These are phyloP conservation scores for Ectobius pallidus DNA, from an alignment of 2,888 invertebrate genomes.

Conservation along the genomic window DNA sequence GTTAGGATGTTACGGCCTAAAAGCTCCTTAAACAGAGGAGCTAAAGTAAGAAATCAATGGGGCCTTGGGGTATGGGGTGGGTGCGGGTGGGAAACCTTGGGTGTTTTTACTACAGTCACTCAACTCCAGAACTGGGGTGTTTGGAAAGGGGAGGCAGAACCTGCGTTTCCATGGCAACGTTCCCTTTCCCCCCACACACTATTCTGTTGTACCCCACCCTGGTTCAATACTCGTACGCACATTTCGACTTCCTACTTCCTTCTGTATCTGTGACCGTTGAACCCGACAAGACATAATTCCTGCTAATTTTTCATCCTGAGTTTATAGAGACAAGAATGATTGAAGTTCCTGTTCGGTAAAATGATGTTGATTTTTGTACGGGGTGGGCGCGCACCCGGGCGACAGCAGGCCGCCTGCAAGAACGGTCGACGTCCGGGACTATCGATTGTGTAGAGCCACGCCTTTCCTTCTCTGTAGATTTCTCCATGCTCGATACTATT, in stretches of 20 bases:
- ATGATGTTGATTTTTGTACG: neutral
- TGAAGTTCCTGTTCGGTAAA: neutral
- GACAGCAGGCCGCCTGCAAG: constrained; percentile 13
- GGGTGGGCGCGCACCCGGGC: constrained; percentile 20
- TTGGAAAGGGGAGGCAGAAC: constrained; percentile 11
- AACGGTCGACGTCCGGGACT: constrained; percentile 19
- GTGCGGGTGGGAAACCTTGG: neutral
- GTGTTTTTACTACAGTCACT: constrained; percentile 19
- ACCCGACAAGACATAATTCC: neutral
- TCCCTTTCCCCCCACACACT: constrained; percentile 9
- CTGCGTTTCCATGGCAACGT: constrained; percentile 30
- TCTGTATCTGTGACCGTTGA: neutral
- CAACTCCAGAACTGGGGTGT: neutral
- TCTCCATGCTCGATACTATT: too few species aligned
- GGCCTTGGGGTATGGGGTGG: neutral
- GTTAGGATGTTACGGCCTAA: neutral
- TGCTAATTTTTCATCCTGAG: neutral
- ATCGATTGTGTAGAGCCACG: constrained; percentile 23
- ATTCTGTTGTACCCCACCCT: neutral
- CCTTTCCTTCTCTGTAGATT: too few species aligned
- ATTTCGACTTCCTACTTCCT: neutral
- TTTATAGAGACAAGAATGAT: too few species aligned
- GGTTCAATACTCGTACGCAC: neutral
- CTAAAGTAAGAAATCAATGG: neutral
- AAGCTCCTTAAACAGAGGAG: neutral